Evolutionary conservation across 2,113 vertebrate species (phyloP).

Genomic region (Prunella himalayana): DNA sequence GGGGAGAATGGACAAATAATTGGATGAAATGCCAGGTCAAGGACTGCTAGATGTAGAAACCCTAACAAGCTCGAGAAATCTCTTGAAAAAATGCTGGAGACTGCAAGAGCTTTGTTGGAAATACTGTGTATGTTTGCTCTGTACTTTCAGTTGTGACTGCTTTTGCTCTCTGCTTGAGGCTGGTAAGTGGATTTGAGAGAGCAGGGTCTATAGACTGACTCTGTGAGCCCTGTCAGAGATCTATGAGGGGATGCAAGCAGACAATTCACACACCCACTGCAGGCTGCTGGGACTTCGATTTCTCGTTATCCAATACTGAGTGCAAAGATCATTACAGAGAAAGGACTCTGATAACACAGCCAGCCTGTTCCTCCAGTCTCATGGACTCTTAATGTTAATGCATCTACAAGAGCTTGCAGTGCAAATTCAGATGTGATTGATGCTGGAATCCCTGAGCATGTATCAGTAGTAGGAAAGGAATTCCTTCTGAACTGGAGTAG

Average conservation of each 20-base stretch:
- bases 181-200: neutral
- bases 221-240: neutral
- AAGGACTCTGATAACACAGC: neutral
- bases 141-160: neutral
- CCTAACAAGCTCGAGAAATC: neutral
- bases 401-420: slow-evolving; percentile 38
- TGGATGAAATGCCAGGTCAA: neutral
- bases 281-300: neutral
- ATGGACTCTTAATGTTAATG: neutral
- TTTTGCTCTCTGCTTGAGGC: neutral
- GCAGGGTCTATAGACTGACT: neutral
- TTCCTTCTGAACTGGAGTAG: slow-evolving; percentile 27
- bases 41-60: neutral
- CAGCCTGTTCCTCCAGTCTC: neutral
- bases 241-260: neutral
- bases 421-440: slow-evolving; percentile 51
- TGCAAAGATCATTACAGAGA: slow-evolving; percentile 4
- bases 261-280: neutral
- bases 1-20: neutral
- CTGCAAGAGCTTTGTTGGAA: neutral
- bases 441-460: slow-evolving; percentile 29
- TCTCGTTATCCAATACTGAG: neutral
- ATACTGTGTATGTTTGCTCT: neutral
- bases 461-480: slow-evolving; percentile 20
- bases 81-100: neutral